Conservation (phyloP, 1,140 invertebrate species). For the Drosophila lacteicornis region DNA sequence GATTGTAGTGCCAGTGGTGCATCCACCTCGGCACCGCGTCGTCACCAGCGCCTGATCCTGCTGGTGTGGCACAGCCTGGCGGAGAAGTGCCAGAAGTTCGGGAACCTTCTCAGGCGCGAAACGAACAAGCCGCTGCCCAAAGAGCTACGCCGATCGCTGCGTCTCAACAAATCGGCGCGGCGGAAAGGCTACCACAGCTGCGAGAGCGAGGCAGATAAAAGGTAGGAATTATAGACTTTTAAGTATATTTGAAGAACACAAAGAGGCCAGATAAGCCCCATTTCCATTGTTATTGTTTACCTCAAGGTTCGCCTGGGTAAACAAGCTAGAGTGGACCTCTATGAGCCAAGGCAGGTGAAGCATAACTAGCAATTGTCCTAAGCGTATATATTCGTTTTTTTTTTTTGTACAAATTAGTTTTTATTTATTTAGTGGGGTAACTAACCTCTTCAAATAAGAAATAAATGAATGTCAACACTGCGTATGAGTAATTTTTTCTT, state of each 20-base stretch:
- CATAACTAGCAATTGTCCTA: no score
- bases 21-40: conserved; percentile 1
- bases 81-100: conserved; percentile 52
- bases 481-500: conserved; percentile 1
- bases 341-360: not conserved
- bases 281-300: conserved; percentile 35
- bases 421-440: no score
- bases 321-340: conserved; percentile 2
- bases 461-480: not conserved
- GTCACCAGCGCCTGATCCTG: conserved; percentile 38
- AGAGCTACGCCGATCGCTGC: conserved; percentile 72
- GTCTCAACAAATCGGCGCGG: conserved; percentile 81
- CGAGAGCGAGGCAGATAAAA: conserved; percentile 86
- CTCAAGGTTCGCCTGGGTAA: conserved; percentile 12
- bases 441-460: not conserved
- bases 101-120: conserved; percentile 54
- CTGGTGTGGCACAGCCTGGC: conserved; percentile 62
- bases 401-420: no score
- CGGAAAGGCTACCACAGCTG: conserved; percentile 85
- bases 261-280: conserved; percentile 52
- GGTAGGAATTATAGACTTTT: conserved; percentile 69
- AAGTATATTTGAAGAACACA: conserved; percentile 1
- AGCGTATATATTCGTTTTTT: no score
- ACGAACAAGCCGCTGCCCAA: conserved; percentile 75
- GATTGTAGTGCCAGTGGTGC: conserved; percentile 27